A percentile compares a stretch with the other conserved stretches of the same genome.
Evolutionary conservation across 2,888 invertebrate genomes (phyloP).

Genomic region (Bibio marci): DNA sequence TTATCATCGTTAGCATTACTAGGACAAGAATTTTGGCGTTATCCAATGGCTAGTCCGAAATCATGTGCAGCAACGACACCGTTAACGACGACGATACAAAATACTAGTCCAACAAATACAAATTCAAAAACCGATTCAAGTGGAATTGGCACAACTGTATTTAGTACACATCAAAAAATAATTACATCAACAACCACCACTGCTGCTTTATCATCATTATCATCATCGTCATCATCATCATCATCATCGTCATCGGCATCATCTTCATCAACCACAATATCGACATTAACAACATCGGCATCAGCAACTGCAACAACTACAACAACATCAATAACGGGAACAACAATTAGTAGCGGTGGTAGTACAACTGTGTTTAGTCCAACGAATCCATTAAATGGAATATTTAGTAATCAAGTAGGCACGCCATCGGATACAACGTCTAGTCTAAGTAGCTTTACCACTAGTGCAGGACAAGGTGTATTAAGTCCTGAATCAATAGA

Average conservation of each 20-base stretch:
- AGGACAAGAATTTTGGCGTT: conserved; percentile 75
- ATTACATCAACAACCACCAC: background rate
- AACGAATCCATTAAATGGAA: conserved; percentile 18
- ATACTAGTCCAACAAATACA: conserved; percentile 26
- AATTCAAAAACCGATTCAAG: conserved; percentile 29
- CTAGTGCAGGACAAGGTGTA: conserved; percentile 34
- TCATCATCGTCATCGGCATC: too few species aligned
- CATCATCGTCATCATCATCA: background rate
- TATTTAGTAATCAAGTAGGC: conserved; percentile 24
- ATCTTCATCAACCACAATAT: background rate
- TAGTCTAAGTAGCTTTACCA: conserved; percentile 60
- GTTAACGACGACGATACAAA: conserved; percentile 25
- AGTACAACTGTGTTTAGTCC: conserved; percentile 18
- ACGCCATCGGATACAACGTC: conserved; percentile 51
- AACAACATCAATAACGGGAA: conserved; percentile 4
- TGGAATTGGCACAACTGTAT: conserved; percentile 28
- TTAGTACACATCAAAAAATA: conserved; percentile 16
- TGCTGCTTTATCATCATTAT: background rate
- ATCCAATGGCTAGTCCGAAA: conserved; percentile 59
- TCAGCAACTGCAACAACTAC: conserved; percentile 25
- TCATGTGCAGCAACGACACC: conserved; percentile 30
- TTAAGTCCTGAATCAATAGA: conserved; percentile 40
- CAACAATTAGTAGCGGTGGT: conserved; percentile 9
- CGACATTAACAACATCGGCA: conserved; percentile 6
- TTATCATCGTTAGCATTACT: conserved; percentile 77